These are phyloP conservation scores for Drosophila quadrilineata DNA, from an alignment of 1,140 invertebrate genomes.

Conservation along the genomic window DNA sequence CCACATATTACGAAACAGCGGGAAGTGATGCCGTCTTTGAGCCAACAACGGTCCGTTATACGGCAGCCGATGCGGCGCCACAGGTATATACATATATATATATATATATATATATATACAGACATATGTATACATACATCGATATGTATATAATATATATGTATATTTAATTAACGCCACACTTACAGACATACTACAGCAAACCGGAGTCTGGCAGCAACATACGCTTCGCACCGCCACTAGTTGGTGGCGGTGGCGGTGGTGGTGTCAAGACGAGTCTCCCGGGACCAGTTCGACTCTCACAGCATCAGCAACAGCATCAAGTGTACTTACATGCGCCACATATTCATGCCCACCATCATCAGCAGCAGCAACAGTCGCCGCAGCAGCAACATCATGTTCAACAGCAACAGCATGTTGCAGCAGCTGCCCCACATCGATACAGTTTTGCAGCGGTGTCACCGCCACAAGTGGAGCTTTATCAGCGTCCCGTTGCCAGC, in stretches of 20 bases:
- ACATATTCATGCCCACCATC: constrained; percentile 9
- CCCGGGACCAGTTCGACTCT: constrained; percentile 11
- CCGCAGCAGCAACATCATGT: constrained; percentile 11
- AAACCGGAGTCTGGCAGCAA: constrained; percentile 25
- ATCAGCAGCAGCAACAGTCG: not conserved
- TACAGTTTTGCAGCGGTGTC: constrained; percentile 54
- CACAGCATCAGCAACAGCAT: constrained; percentile 21
- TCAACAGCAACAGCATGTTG: constrained; percentile 16
- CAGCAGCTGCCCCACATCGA: constrained; percentile 38
- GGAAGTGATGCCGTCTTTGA: constrained; percentile 43
- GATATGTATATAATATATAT: no score
- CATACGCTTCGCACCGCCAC: constrained; percentile 29
- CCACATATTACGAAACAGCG: constrained; percentile 38
- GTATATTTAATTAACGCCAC: constrained; percentile 39
- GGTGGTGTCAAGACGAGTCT: not conserved
- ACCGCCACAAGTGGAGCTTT: constrained; percentile 62
- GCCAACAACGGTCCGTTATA: constrained; percentile 62
- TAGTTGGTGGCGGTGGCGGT: constrained; percentile 10
- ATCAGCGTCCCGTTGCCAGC: constrained; percentile 43
- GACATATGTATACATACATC: no score
- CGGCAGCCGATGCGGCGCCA: constrained; percentile 52
- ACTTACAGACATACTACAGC: constrained; percentile 48
- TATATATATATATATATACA: no score
- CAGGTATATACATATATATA: constrained; percentile 41
- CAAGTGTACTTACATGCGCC: no score